These are phyloP conservation scores for Poeciliopsis infans DNA, from an alignment of 2,797 vertebrate species.

Conservation along the genomic window DNA sequence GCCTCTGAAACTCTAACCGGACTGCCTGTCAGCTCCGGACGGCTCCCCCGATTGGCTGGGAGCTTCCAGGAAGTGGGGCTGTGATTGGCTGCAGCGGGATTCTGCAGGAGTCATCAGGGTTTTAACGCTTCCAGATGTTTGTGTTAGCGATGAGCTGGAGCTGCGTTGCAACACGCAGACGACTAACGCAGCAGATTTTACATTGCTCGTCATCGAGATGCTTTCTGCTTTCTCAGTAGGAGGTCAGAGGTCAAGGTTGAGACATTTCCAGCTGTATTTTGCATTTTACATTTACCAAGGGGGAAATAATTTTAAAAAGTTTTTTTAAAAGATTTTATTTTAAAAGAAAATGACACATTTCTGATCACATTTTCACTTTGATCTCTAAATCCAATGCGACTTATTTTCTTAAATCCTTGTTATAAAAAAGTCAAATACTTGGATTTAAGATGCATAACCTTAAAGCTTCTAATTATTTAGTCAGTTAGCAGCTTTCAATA, in stretches of 20 bases:
- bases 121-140: slow-evolving; percentile 76
- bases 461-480: not conserved
- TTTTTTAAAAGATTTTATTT: not conserved
- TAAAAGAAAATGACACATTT: not conserved
- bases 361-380: not conserved
- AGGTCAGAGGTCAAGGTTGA: slow-evolving; percentile 12
- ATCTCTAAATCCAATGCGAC: not conserved
- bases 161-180: slow-evolving; percentile 14
- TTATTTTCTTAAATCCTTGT: not conserved
- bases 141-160: slow-evolving; percentile 14
- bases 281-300: not conserved
- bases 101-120: slow-evolving; percentile 66
- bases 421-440: not conserved
- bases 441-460: not conserved
- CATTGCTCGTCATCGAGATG: not conserved
- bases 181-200: slow-evolving; percentile 30
- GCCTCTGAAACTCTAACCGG: slow-evolving; percentile 26
- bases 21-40: slow-evolving; percentile 27
- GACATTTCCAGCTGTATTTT: not conserved
- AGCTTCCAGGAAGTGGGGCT: slow-evolving; percentile 42
- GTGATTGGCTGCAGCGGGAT: slow-evolving; percentile 55
- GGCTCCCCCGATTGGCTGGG: slow-evolving; percentile 48
- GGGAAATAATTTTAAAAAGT: not conserved
- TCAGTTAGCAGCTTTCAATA: not conserved
- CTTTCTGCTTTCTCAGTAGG: not conserved